Percentiles rank a stretch among this genome's conserved stretches.
Conservation (phyloP, 2,797 vertebrate genomes). For the Otolemur crassicaudatus region DNA sequence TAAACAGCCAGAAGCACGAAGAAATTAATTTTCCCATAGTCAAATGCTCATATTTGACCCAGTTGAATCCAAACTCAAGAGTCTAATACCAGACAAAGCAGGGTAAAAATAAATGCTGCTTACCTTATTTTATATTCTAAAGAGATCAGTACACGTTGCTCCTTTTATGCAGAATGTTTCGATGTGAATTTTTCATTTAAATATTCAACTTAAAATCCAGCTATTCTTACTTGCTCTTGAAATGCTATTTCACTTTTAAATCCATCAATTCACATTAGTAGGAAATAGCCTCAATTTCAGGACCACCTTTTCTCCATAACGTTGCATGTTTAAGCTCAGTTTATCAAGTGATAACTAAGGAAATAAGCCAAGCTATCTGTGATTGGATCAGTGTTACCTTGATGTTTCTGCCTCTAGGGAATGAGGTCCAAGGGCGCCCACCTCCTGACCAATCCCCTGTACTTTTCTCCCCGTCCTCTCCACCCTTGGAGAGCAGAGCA, state of each 20-base stretch:
- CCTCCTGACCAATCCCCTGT: not conserved
- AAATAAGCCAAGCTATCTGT: not conserved
- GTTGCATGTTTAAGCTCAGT: not conserved
- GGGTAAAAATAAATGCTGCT: not conserved
- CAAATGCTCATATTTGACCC: fast-evolving
- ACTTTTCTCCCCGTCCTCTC: not conserved
- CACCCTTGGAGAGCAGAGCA: not conserved
- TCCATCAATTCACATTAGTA: not conserved
- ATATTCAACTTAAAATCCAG: not conserved
- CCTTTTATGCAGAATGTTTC: not conserved
- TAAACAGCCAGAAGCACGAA: not conserved
- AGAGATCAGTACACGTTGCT: not conserved
- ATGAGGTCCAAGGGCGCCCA: not conserved
- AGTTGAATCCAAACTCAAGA: not conserved
- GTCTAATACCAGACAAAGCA: not conserved
- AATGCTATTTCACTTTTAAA: not conserved
- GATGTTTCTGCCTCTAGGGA: not conserved
- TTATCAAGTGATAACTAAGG: not conserved
- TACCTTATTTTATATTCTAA: not conserved
- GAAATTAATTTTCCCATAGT: not conserved
- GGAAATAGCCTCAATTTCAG: not conserved
- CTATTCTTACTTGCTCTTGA: not conserved
- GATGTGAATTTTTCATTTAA: not conserved
- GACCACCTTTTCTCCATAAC: not conserved
- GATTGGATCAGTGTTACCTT: not conserved